Conservation (phyloP, 2,797 vertebrate species). For the Hemitrygon akajei region DNA sequence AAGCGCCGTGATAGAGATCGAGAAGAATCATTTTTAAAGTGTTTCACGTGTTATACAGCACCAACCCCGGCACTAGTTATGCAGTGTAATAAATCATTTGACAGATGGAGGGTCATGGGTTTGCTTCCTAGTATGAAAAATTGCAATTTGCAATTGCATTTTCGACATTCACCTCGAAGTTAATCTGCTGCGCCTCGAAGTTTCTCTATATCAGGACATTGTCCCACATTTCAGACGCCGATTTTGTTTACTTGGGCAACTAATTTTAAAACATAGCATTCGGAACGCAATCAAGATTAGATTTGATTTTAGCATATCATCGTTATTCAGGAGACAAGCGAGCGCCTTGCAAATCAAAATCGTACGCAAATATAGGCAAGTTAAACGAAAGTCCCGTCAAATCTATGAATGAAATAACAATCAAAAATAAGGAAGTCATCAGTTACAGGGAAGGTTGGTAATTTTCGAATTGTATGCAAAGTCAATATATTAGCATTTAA, state of each 20-base stretch:
- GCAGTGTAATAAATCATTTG: conserved; percentile 37
- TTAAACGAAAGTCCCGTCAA: neutral
- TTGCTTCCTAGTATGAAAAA: conserved; percentile 14
- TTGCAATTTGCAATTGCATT: conserved; percentile 29
- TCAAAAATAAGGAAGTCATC: neutral
- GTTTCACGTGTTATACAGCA: neutral
- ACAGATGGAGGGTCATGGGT: conserved; percentile 26
- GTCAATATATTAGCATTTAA: neutral
- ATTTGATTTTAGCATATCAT: neutral
- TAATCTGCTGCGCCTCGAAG: conserved; percentile 11
- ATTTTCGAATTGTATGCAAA: conserved; percentile 16
- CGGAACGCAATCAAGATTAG: neutral
- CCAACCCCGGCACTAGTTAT: conserved; percentile 11
- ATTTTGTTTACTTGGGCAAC: neutral
- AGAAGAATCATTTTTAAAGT: neutral
- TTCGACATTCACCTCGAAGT: conserved; percentile 1
- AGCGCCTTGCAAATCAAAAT: neutral
- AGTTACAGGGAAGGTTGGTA: neutral
- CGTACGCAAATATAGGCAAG: neutral
- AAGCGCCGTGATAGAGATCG: neutral
- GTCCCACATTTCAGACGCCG: neutral
- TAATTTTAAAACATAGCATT: neutral
- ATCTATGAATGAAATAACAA: conserved; percentile 14
- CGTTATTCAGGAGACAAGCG: neutral
- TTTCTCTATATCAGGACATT: neutral